Evolutionary conservation across 1,140 invertebrate species (phyloP).

Genomic region (Manduca sexta): DNA sequence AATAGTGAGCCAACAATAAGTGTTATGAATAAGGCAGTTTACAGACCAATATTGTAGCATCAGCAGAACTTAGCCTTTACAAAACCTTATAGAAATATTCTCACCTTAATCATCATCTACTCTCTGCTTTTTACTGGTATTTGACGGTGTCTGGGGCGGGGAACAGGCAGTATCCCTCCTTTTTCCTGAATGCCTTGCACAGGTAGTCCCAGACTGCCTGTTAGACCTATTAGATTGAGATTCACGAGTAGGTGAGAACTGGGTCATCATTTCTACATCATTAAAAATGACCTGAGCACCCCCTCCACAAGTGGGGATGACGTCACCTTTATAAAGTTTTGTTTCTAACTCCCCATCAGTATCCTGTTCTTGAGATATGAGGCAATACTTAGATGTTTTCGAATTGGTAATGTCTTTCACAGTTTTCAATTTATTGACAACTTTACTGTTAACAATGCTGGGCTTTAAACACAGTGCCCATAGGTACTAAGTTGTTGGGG

Average conservation of each 20-base stretch:
- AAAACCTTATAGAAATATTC: too few species aligned
- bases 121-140: conserved; percentile 61
- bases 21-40: too few species aligned
- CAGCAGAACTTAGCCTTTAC: too few species aligned
- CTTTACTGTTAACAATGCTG: conserved; percentile 85
- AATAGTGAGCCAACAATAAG: too few species aligned
- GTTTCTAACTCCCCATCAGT: conserved; percentile 94
- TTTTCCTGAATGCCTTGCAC: conserved; percentile 57
- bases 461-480: conserved; percentile 94
- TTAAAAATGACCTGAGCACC: conserved; percentile 97
- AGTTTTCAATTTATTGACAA: conserved; percentile 84
- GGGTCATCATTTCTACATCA: conserved; percentile 93
- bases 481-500: conserved; percentile 80
- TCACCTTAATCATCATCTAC: conserved; percentile 53
- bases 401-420: conserved; percentile 82
- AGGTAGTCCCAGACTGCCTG: conserved; percentile 32
- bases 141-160: conserved; percentile 58
- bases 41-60: too few species aligned
- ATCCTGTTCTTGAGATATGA: conserved; percentile 93
- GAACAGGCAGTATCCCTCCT: conserved; percentile 48
- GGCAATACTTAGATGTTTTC: conserved; percentile 90
- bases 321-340: conserved; percentile 93
- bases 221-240: conserved; percentile 17
- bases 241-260: conserved; percentile 81
- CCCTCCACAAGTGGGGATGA: conserved; percentile 92